These are phyloP conservation scores for Olivierus martensii DNA, from an alignment of 1,140 invertebrate genomes.

Conservation along the genomic window DNA sequence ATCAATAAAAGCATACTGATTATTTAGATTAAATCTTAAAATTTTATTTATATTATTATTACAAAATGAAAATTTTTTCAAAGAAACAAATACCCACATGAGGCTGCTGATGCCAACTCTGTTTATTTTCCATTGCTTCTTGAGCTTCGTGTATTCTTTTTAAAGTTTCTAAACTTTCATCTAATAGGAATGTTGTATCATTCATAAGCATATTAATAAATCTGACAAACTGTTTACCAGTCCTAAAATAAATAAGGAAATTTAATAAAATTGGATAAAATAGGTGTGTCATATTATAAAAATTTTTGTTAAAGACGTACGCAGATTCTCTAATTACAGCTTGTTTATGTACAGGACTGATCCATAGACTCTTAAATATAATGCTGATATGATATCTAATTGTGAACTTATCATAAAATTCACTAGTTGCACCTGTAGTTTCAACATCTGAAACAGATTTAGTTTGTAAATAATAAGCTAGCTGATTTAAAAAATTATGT, in stretches of 20 bases:
- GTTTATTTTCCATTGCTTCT: constrained; percentile 58
- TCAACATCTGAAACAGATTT: constrained; percentile 60
- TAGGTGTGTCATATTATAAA: neutral
- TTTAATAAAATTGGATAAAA: neutral
- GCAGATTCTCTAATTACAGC: constrained; percentile 38
- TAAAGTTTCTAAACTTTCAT: constrained; percentile 87
- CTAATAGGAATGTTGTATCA: constrained; percentile 92
- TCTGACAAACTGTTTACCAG: constrained; percentile 87
- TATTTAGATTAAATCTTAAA: neutral
- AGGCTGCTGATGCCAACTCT: constrained; percentile 47
- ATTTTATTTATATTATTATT: neutral
- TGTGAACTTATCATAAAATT: constrained; percentile 99
- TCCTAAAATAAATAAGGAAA: constrained; percentile 28
- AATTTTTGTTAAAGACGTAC: constrained; percentile 24
- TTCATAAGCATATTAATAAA: constrained; percentile 99
- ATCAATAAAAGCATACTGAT: neutral
- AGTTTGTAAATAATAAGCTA: too few relatives aligned
- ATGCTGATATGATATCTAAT: constrained; percentile 96
- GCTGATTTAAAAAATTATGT: too few relatives aligned
- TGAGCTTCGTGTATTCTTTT: constrained; percentile 94
- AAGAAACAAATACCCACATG: constrained; percentile 19
- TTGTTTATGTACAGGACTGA: constrained; percentile 32
- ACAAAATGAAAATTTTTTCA: neutral
- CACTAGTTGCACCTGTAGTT: constrained; percentile 88
- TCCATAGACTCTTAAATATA: constrained; percentile 63